These are phyloP conservation scores for Sthenelais limicola DNA, from an alignment of 2,888 invertebrate species.

Conservation along the genomic window DNA sequence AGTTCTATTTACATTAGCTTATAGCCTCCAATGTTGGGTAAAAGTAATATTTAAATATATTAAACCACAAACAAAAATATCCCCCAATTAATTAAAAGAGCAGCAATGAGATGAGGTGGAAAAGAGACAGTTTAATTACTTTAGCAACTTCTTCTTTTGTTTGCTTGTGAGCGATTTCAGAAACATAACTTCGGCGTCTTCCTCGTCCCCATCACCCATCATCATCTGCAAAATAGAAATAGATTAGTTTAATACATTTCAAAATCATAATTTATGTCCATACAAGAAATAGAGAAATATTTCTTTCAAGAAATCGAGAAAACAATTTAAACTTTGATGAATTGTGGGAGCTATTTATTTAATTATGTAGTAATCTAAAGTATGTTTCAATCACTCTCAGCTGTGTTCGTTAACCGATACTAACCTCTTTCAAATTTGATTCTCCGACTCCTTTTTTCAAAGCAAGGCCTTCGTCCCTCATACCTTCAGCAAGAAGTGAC, in stretches of 20 bases:
- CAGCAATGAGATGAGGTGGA: too few species aligned
- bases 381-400: too few species aligned
- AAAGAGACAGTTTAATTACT: constrained; percentile 78
- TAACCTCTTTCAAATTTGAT: too few species aligned
- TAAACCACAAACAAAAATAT: neutral
- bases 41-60: neutral
- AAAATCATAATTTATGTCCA: too few species aligned
- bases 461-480: constrained; percentile 82
- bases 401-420: too few species aligned
- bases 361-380: too few species aligned
- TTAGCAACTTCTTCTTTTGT: constrained; percentile 92
- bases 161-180: constrained; percentile 87
- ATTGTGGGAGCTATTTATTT: too few species aligned
- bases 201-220: constrained; percentile 56
- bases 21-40: neutral
- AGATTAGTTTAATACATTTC: neutral
- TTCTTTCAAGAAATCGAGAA: too few species aligned
- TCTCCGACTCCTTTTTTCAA: neutral
- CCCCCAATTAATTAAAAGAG: too few species aligned
- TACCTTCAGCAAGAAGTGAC: constrained; percentile 85
- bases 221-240: constrained; percentile 19
- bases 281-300: too few species aligned
- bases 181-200: constrained; percentile 78
- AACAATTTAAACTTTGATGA: too few species aligned
- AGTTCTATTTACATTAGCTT: constrained; percentile 1